A percentile compares a stretch with the other conserved stretches of the same genome.
Evolutionary conservation across 2,797 vertebrate genomes (phyloP).

Genomic region (Muscicapa comitata): DNA sequence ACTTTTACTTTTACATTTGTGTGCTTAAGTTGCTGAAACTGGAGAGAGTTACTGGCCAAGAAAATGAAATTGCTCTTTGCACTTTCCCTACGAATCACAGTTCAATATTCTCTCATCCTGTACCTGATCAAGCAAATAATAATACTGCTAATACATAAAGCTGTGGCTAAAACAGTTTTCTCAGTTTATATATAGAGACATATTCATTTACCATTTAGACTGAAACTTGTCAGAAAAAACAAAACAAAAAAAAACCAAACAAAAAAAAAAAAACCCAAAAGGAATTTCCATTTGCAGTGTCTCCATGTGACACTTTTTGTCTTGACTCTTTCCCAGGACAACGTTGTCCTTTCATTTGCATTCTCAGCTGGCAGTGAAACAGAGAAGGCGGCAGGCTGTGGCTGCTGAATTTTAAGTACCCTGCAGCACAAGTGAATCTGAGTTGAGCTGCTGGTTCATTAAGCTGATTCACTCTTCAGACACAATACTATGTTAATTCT

Average conservation of each 20-base stretch:
- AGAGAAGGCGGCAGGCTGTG: constrained; percentile 31
- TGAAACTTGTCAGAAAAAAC: not conserved
- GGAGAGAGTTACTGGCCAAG: not conserved
- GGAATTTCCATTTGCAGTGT: not conserved
- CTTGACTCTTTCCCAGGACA: constrained; percentile 14
- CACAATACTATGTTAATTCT: constrained; percentile 31
- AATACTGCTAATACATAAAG: not conserved
- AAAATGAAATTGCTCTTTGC: not conserved
- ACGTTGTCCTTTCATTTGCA: constrained; percentile 12
- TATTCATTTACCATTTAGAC: not conserved
- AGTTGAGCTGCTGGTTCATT: constrained; percentile 9
- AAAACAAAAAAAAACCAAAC: not conserved
- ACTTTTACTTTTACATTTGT: not conserved
- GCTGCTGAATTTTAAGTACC: constrained; percentile 61
- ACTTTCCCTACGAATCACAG: not conserved
- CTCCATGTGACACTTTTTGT: not conserved
- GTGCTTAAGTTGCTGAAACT: not conserved
- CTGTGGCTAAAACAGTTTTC: not conserved
- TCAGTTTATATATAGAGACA: not conserved
- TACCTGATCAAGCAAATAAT: not conserved
- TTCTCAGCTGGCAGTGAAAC: constrained; percentile 39
- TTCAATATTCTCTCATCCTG: not conserved
- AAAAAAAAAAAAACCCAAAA: not conserved
- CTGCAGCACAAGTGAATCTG: not conserved
- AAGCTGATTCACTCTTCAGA: constrained; percentile 45